A percentile compares a stretch with the other conserved stretches of the same genome.
Conservation (phyloP, 53 echinoderm and acorn worm species). For the Astropecten irregularis region DNA sequence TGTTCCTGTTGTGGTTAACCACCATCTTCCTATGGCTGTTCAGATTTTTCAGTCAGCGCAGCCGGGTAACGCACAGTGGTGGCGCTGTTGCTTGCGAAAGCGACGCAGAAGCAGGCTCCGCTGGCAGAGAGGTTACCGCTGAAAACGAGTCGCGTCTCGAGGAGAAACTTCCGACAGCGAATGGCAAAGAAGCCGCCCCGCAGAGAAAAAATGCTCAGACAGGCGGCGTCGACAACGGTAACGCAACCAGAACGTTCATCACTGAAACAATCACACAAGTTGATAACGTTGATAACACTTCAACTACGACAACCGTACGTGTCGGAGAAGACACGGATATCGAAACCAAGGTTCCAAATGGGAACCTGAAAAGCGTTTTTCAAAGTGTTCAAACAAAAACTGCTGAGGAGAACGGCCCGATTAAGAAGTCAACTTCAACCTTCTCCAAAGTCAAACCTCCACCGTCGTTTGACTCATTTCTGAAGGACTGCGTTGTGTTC, state of each 20-base stretch:
- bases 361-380: neutral
- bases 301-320: neutral
- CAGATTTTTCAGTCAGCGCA: conserved; percentile 1
- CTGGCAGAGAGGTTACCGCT: neutral
- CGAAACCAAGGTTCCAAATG: neutral
- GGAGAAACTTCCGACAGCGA: too few relatives aligned
- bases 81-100: neutral
- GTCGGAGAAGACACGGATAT: neutral
- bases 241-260: neutral
- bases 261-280: neutral
- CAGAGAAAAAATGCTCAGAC: conserved; percentile 32
- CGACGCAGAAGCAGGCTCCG: conserved; percentile 10
- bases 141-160: neutral
- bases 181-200: neutral
- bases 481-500: conserved; percentile 57
- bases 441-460: conserved; percentile 69
- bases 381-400: too few relatives aligned
- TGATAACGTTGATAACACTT: neutral
- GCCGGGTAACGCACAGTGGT: neutral
- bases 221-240: neutral
- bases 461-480: conserved; percentile 76
- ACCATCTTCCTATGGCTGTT: conserved; percentile 41
- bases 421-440: neutral
- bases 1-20: conserved; percentile 71
- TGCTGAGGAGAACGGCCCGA: neutral